Evolutionary conservation across 2,888 invertebrate species (phyloP).

Genomic region (Octonoba sinensis): DNA sequence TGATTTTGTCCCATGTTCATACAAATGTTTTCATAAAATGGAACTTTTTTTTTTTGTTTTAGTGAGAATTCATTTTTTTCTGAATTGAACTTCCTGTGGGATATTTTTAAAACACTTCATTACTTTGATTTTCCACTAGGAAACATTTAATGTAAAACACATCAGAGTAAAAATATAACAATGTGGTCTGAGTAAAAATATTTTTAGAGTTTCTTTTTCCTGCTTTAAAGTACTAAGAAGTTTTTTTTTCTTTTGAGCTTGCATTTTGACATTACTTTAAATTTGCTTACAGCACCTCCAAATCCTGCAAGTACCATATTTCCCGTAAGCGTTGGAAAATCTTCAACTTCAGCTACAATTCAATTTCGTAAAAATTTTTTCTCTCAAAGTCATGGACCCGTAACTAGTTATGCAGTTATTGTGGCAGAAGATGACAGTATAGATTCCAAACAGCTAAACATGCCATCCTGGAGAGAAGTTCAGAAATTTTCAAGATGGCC

Average conservation of each 20-base stretch:
- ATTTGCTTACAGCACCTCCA: slow-evolving; percentile 75
- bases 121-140: no score
- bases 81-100: no score
- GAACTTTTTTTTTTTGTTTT: no score
- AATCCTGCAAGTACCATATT: slow-evolving; percentile 80
- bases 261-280: neutral
- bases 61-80: no score
- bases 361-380: slow-evolving; percentile 90
- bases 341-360: slow-evolving; percentile 82
- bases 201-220: no score
- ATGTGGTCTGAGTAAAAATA: no score
- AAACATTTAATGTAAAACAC: no score
- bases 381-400: slow-evolving; percentile 84
- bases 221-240: no score
- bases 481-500: slow-evolving; percentile 90
- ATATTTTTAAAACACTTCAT: no score
- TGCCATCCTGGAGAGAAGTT: slow-evolving; percentile 93
- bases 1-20: no score
- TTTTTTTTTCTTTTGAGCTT: neutral
- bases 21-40: no score
- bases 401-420: slow-evolving; percentile 87
- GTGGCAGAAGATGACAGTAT: slow-evolving; percentile 82
- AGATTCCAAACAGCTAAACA: slow-evolving; percentile 78
- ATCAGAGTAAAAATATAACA: no score
- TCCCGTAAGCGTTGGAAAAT: slow-evolving; percentile 83